Base-by-base conservation (phyloP, 2,888 invertebrate genomes). In the Sinodicranocentrus sp. region DNA sequence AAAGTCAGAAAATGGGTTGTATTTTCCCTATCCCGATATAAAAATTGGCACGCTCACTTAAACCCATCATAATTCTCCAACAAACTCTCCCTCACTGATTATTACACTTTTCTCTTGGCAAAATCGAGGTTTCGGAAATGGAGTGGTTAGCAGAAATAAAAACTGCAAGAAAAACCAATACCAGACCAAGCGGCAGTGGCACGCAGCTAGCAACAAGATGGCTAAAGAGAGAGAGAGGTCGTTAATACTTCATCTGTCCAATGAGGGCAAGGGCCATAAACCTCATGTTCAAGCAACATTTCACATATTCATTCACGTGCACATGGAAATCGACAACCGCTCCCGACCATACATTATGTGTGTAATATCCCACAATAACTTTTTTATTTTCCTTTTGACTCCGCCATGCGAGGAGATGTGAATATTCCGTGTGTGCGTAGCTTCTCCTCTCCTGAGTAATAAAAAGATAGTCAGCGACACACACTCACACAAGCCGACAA, bases 351-450 rank as follows among this genome's bases (percentile, higher is more conserved):
- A 65, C n/a, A 65, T 65, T 65, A 65, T 65, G 23, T 57, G 57
- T 57, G 15, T 65, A 39, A 43, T 43, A 43, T 43, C 21, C 65
- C 21, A 21, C 65, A 65, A 65, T 65, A 65, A 65, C 65, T 65
- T 65, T 17, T 63, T 44, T 65, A 28, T 63, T 17, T 63, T 13
- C 26, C 10, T 3, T 6, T 2, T 54, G 6, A 10, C 6, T 21
- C 25, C 17, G n/a, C 26, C 57, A 23, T 21, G 2, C 26, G 44
- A 23, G 26, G 57, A 33, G 43, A 80, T 80, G 63, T 26, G 80
- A 80, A 80, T 65, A 80, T 80, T 72, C 65, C 80, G 80, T 80
- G 80, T 72, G 72, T 52, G 80, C 80, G 72, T 52, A 57, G 39
- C 65, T 52, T 54, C 54, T 33, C 57, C 73, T 80, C 80, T 73